Base-by-base conservation (phyloP, 2,797 vertebrate species). In the Catharus ustulatus region DNA sequence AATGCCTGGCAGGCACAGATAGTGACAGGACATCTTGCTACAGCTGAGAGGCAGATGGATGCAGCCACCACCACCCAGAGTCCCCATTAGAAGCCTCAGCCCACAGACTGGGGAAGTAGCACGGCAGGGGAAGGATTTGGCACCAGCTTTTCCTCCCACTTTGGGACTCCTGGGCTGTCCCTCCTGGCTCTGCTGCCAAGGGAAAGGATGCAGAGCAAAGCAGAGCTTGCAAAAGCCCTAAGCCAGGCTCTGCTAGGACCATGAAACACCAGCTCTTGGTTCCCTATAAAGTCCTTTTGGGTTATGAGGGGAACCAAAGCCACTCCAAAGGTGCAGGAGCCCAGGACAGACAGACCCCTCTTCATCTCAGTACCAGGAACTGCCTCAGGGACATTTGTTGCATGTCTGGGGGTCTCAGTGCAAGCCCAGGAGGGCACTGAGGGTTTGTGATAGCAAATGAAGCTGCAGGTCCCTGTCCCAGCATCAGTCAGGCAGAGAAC, bases 1-100 rank as follows among this genome's bases (percentile, higher is more conserved):
- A 85, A 72, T 49, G 80, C 86, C 38, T 80, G 71, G 81, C 73
- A 87, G 86, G 55, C 77, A 76, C 71, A 87, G 43, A 11, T 30
- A 34, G 52, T 5, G 75, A 77, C 84, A 63, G 77, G 61, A 73
- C 75, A 42, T 63, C 40, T 15, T 57, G 75, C 78, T 79, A 12
- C 49, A 67, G 51, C 74, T 64, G 34, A 67, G n/a, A 85, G 63
- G 69, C 68, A 68, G 69, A 40, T 7, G 64, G 66, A 61, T 45
- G 51, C 42, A 40, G 43, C 55, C 43, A 48, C 9, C 57, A 19
- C 54, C 69, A 80, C 26, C 29, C 61, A 17, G 64, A 57, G 42
- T 32, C 26, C 61, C 73, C 84, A 24, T 21, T 49, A 67, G 57
- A 79, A 71, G 27, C 46, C 57, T 67, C 57, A 88, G 54, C 84